A percentile compares a stretch with the other conserved stretches of the same genome.
Conservation (phyloP, 2,113 vertebrate species). For the Callionymus lyra region DNA sequence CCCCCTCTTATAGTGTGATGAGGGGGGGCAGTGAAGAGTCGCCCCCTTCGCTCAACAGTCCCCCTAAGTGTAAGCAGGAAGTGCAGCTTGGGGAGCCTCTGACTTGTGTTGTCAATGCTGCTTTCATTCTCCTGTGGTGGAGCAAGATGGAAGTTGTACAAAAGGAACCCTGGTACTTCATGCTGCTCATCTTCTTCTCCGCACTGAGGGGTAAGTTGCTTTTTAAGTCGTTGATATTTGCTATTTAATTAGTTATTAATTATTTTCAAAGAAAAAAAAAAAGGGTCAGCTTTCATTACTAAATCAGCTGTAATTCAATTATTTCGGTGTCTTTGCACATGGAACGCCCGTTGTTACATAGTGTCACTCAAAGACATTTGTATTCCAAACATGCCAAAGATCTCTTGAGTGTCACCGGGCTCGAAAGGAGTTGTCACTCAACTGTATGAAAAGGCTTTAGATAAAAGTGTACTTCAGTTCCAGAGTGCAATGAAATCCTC, state of each 20-base stretch:
- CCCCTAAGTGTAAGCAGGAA: conserved; percentile 56
- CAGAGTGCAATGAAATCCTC: no score
- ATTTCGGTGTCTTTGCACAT: no score
- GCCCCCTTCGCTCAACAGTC: not conserved
- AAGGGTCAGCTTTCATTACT: no score
- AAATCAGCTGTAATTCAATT: no score
- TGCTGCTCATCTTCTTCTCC: conserved; percentile 64
- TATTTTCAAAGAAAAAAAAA: no score
- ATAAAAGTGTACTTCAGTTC: conserved; percentile 24
- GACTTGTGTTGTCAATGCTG: conserved; percentile 66
- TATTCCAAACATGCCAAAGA: conserved; percentile 19
- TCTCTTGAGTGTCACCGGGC: conserved; percentile 13
- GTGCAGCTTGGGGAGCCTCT: conserved; percentile 37
- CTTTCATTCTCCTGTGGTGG: conserved; percentile 65
- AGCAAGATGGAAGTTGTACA: conserved; percentile 68
- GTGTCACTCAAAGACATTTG: conserved; percentile 1
- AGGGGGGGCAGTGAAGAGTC: no score
- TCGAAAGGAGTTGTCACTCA: conserved; percentile 34
- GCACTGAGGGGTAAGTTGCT: conserved; percentile 70
- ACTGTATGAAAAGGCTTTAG: conserved; percentile 25
- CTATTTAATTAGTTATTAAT: no score
- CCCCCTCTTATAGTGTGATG: no score
- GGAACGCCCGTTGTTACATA: no score
- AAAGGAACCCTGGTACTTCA: conserved; percentile 66
- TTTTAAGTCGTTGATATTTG: no score